Evolutionary conservation across 1,140 invertebrate species (phyloP), one percentile per base, ranked within the genome.

Genomic region (Sipha flava): DNA sequence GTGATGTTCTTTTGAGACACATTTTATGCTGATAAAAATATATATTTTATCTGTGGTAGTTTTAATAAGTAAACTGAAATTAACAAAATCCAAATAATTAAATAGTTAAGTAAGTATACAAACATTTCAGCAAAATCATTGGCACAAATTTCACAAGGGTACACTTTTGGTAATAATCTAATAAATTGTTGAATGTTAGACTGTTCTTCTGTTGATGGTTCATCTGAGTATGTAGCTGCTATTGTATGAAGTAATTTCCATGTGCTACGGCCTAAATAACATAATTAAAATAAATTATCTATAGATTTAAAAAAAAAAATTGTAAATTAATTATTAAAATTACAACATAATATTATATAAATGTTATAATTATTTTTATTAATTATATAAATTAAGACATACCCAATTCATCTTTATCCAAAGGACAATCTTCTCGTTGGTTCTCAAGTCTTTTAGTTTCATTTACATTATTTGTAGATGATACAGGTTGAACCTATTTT

Each of bases 231-330:
- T 85, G 96, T 95, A 0, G 96, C 95, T 9, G 96, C 95, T 91
- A 99, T 97, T 21, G 97, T 97, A 84, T 99, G 98, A 0, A 99
- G 87, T 82, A 99, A 91, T 47, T 92, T 91, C 98, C 98, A 99
- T 10, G 97, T 92, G 47, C 89, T 88, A 18, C 87, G 87, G 3
- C 93, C 93, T 79, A 92, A 84, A 80, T 45, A 68, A 73, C 21
- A 59, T 1, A 73, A 52, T 34, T 52, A 14, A 21, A 72, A 29
- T 52, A 29, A 26, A 49, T 23, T 72, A 12, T 73, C 37, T 2
- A 21, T 52, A 21, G 3, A 18, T 37, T 37, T 37, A 9, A n/a
- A 14, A 66, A 43, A n/a, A 40, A 66, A 2, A 40, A 43, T 9
- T 16, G 12, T 23, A 26, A 0, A 16, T 9, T 43, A 12, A 12